These are phyloP conservation scores for Corythoichthys intestinalis DNA, from an alignment of 2,113 vertebrate genomes.

Conservation along the genomic window DNA sequence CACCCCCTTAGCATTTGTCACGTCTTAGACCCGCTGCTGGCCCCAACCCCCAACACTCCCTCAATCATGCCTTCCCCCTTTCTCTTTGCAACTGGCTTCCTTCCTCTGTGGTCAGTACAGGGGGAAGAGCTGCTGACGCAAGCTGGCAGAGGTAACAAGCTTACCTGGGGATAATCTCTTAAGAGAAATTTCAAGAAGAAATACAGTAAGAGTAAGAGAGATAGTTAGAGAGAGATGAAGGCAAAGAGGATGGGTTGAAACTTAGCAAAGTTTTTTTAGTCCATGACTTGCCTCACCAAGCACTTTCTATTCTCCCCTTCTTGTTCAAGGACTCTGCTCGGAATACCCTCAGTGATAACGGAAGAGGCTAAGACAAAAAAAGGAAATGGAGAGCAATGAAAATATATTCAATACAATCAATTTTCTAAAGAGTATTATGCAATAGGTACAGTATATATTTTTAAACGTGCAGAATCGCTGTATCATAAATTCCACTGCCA, in stretches of 20 bases:
- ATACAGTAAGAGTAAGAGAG: constrained; percentile 29
- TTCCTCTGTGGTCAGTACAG: constrained; percentile 68
- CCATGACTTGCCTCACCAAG: constrained; percentile 65
- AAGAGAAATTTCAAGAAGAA: constrained; percentile 77
- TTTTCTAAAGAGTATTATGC: neutral
- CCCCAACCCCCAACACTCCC: constrained; percentile 1
- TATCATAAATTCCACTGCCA: too few relatives aligned
- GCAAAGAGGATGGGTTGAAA: constrained; percentile 49
- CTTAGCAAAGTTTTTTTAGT: constrained; percentile 71
- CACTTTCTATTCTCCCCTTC: constrained; percentile 62
- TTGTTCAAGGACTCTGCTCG: constrained; percentile 62
- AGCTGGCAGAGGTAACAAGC: constrained; percentile 76
- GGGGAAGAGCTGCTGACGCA: constrained; percentile 74
- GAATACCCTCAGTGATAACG: constrained; percentile 33
- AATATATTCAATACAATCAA: neutral
- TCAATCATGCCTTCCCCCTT: constrained; percentile 21
- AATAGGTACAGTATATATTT: too few relatives aligned
- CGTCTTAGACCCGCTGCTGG: constrained; percentile 13
- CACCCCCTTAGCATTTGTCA: constrained; percentile 8
- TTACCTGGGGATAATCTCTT: constrained; percentile 80
- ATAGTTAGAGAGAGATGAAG: constrained; percentile 14
- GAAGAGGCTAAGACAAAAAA: constrained; percentile 4
- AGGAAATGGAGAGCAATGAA: neutral
- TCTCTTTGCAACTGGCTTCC: constrained; percentile 34
- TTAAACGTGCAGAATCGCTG: too few relatives aligned